Conservation (phyloP, 2,888 invertebrate genomes). For the Bellardia bayeri region DNA sequence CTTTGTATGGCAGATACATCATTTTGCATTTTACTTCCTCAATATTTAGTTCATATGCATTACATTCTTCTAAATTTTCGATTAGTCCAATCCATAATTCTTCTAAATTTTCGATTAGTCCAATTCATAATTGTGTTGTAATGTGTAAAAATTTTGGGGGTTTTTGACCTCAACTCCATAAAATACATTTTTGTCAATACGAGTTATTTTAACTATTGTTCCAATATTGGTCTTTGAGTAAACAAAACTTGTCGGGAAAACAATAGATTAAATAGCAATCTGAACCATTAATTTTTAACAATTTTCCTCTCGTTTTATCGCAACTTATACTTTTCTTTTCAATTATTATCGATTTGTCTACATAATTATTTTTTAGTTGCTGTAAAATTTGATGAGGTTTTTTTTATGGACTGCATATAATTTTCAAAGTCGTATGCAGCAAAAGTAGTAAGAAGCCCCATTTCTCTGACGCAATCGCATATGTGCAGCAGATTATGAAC, state of each 20-base stretch:
- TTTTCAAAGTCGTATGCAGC: constrained; percentile 12
- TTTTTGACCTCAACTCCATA: neutral
- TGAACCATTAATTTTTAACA: constrained; percentile 9
- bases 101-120: neutral
- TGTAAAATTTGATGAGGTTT: constrained; percentile 17
- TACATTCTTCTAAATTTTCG: neutral
- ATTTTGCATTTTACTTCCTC: neutral
- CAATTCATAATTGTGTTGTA: constrained; percentile 12
- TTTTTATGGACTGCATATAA: constrained; percentile 5
- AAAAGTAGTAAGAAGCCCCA: constrained; percentile 12
- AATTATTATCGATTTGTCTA: constrained; percentile 6
- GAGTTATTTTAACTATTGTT: neutral
- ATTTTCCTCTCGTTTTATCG: neutral
- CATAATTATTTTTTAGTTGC: constrained; percentile 8
- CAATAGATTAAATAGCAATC: constrained; percentile 11
- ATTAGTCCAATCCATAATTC: neutral
- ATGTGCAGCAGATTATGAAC: constrained; percentile 2
- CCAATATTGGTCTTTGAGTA: constrained; percentile 8
- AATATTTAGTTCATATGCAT: neutral
- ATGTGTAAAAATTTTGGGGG: neutral
- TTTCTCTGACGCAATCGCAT: constrained; percentile 17
- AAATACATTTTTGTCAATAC: neutral
- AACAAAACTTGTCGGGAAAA: constrained; percentile 17
- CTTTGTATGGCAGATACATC: too few relatives aligned
- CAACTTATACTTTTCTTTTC: neutral